phyloP scores from a whole-genome alignment of 2,888 invertebrate genomes.

The Himalopsyche tibetana region DNA sequence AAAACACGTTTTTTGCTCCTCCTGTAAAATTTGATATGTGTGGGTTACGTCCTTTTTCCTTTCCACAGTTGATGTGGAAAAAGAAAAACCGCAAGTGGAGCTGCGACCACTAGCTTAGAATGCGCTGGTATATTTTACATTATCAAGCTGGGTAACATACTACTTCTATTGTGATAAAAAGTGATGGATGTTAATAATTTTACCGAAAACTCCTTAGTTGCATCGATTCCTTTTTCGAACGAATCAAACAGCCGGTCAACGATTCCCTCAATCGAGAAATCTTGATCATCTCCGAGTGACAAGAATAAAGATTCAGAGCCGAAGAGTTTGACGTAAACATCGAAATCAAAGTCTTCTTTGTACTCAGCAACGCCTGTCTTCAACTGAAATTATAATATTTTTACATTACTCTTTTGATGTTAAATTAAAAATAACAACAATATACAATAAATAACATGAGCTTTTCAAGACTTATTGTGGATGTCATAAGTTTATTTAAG shows the following conservation, averaged over 20 bases:
- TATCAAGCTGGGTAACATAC: too few relatives aligned
- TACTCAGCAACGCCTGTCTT: constrained; percentile 74
- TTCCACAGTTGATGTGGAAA: too few relatives aligned
- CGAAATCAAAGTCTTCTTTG: constrained; percentile 84
- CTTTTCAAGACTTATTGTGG: too few relatives aligned
- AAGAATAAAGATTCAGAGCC: constrained; percentile 90
- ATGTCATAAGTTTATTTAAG: too few relatives aligned
- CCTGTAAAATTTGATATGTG: too few relatives aligned
- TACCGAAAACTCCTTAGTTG: constrained; percentile 83
- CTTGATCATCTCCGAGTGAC: constrained; percentile 81
- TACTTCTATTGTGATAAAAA: too few relatives aligned
- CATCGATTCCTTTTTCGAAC: constrained; percentile 79
- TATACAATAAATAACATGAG: too few relatives aligned
- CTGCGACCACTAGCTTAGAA: too few relatives aligned
- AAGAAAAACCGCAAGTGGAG: too few relatives aligned
- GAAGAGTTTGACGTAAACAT: constrained; percentile 88
- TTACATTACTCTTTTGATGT: constrained; percentile 52
- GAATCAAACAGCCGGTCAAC: constrained; percentile 79
- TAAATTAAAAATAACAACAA: not conserved
- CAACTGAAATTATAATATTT: constrained; percentile 68
- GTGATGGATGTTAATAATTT: constrained; percentile 63
- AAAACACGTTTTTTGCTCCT: too few relatives aligned
- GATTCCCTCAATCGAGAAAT: constrained; percentile 78
- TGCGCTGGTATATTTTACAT: too few relatives aligned
- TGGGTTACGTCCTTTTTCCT: too few relatives aligned